A percentile compares a stretch with the other conserved stretches of the same genome.
Conservation (phyloP, 2,113 vertebrate genomes). For the Cheirogaleus medius region DNA sequence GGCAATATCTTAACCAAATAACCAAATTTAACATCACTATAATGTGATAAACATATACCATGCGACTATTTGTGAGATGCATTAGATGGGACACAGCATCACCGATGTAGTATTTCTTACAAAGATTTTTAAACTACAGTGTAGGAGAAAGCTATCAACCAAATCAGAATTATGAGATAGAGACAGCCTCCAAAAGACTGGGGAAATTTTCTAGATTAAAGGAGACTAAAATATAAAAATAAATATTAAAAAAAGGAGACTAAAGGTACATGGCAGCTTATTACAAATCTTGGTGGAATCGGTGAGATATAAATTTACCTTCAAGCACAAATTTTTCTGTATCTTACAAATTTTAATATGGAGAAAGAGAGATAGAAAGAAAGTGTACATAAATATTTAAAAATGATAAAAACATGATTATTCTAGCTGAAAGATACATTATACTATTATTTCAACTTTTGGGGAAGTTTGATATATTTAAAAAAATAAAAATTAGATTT, state of each 20-base stretch:
- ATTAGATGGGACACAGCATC: neutral
- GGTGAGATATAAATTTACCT: neutral
- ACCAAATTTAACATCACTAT: neutral
- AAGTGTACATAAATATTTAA: neutral
- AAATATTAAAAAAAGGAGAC: neutral
- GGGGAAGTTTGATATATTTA: neutral
- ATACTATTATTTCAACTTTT: neutral
- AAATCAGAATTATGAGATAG: neutral
- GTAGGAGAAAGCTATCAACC: neutral
- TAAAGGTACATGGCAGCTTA: neutral
- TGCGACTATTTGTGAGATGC: neutral
- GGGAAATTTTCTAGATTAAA: neutral
- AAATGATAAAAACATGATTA: neutral
- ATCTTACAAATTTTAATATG: neutral
- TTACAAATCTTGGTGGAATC: neutral
- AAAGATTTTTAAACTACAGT: neutral
- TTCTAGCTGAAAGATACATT: neutral
- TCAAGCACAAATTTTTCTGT: neutral
- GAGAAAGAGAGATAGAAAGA: neutral
- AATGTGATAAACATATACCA: neutral
- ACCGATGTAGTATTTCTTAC: neutral
- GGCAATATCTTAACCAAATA: neutral
- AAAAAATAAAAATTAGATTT: neutral
- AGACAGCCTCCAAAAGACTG: neutral
- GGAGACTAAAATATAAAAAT: neutral